Base-by-base conservation (phyloP, 2,888 invertebrate genomes). In the Fabriciana adippe region DNA sequence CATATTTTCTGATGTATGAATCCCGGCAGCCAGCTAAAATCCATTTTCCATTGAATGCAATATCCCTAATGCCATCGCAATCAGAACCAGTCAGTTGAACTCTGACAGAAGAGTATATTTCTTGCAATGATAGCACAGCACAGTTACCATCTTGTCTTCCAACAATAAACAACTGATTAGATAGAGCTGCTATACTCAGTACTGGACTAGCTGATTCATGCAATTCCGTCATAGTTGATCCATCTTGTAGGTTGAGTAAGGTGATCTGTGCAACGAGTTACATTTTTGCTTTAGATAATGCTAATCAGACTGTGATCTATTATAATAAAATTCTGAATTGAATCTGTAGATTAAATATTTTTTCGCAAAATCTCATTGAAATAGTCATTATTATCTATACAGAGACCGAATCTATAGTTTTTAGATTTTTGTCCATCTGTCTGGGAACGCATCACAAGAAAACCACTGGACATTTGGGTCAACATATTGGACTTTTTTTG, bases 41-140 rank as follows among this genome's bases (percentile, higher is more conserved):
- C 92, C 93, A 92, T 79, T 92, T 92, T 3, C 93, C 93, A 78
- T 95, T 94, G 72, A 92, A 92, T 0, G 93, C 86, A 41, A 95
- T 83, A 74, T 94, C 94, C 79, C 95, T 93, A 16, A 96, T 92
- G 0, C 95, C 95, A 77, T 96, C 96, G 82, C 94, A 95, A 77
- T 96, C 95, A 0, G 95, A 90, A 0, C 96, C 96, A 8, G 95
- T 95, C n/a, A 96, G 83, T 69, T 94, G 94, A 0, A 94, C 86
- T 68, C 89, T 81, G 4, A 82, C 77, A 63, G 77, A 64, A 50
- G 73, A 77, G 64, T 85, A 83, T 18, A 83, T 77, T 54, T 89
- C 85, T 68, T 89, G 83, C 64, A 93, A 76, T 16, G 93, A 93
- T 48, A 93, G 79, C 13, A 93, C 92, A 53, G 93, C 93, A 75